phyloP scores from a whole-genome alignment of 2,113 vertebrate genomes.

The Craseonycteris thonglongyai region DNA sequence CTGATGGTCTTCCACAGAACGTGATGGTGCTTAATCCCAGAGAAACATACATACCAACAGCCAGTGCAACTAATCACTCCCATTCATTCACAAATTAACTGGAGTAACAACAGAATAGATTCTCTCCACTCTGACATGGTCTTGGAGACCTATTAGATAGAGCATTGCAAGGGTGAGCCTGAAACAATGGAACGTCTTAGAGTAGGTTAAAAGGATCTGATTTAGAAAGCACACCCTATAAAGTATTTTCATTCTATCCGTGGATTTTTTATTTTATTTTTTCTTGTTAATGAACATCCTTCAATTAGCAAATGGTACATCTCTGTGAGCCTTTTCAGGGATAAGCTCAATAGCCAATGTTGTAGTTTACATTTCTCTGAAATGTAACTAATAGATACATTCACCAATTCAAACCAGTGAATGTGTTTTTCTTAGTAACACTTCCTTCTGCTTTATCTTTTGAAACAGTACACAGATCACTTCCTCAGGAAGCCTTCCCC shows the following conservation, averaged over 20 bases:
- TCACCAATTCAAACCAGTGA: not conserved
- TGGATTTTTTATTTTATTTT: not conserved
- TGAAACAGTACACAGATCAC: not conserved
- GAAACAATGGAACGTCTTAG: not conserved
- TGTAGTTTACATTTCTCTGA: not conserved
- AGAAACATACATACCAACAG: not conserved
- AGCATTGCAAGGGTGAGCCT: not conserved
- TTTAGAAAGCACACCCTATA: not conserved
- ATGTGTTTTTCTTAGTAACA: not conserved
- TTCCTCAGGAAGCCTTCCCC: not conserved
- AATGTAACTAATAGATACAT: not conserved
- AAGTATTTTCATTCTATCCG: not conserved
- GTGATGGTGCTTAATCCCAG: not conserved
- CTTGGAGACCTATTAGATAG: not conserved
- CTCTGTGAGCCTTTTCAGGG: not conserved
- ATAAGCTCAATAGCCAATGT: not conserved
- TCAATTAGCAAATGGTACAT: not conserved
- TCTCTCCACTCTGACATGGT: not conserved
- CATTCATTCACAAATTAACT: not conserved
- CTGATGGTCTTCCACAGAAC: fast-evolving
- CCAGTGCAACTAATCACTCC: not conserved
- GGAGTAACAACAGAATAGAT: not conserved
- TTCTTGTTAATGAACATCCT: not conserved
- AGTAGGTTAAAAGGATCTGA: not conserved
- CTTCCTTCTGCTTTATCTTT: not conserved